phyloP scores from a whole-genome alignment of 2,113 vertebrate species.

The Eudyptes chrysolophus region DNA sequence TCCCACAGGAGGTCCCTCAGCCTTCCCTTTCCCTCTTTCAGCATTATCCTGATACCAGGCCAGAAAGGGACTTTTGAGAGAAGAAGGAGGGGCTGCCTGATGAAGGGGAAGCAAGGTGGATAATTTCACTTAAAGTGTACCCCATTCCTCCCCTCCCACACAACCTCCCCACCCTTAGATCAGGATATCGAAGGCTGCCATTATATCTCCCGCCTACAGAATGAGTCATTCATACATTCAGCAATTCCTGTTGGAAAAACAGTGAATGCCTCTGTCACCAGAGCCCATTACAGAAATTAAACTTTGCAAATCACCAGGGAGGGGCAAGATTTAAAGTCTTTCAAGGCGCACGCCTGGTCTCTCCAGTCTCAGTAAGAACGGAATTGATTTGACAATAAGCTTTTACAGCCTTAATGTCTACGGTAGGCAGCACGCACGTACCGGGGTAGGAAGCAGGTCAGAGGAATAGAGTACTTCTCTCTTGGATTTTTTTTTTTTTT shows the following conservation, averaged over 20 bases:
- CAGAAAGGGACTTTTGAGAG: neutral
- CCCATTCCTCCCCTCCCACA: neutral
- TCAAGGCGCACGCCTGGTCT: slow-evolving; percentile 6
- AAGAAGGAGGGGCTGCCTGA: neutral
- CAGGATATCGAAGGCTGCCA: slow-evolving; percentile 53
- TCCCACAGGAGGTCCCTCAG: slow-evolving; percentile 58
- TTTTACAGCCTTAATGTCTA: neutral
- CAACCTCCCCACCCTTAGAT: slow-evolving; percentile 41
- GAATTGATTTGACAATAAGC: slow-evolving; percentile 49
- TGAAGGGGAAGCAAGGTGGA: slow-evolving; percentile 37
- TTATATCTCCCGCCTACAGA: slow-evolving; percentile 50
- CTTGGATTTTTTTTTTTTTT: neutral
- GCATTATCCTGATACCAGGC: neutral
- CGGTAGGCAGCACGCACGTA: neutral
- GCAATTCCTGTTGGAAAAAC: slow-evolving; percentile 61
- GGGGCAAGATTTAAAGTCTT: slow-evolving; percentile 57
- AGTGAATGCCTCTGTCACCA: slow-evolving; percentile 43
- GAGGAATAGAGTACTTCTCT: neutral
- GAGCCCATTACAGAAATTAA: slow-evolving; percentile 69
- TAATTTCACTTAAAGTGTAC: slow-evolving; percentile 5
- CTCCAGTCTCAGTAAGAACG: neutral
- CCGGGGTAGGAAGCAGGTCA: neutral
- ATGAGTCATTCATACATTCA: slow-evolving; percentile 60
- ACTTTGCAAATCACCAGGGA: slow-evolving; percentile 69
- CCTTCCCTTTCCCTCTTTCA: slow-evolving; percentile 16